Conservation (phyloP, 2,888 invertebrate genomes). For the Xiphydria camelus region DNA sequence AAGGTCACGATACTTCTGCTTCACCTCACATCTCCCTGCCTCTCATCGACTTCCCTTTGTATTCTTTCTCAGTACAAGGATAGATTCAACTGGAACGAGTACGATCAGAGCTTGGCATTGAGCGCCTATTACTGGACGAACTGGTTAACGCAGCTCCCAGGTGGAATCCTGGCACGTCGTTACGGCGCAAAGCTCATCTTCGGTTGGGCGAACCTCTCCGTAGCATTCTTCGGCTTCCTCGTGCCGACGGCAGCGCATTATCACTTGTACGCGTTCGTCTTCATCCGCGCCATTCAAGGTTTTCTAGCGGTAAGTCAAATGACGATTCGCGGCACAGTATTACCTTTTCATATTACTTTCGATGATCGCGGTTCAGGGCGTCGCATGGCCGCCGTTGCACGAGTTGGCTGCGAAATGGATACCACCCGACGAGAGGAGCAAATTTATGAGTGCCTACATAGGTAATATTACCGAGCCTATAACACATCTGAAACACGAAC, state of each 20-base stretch:
- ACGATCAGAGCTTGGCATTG: conserved; percentile 66
- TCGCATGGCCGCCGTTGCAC: conserved; percentile 79
- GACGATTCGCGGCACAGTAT: too few species aligned
- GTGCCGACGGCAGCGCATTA: conserved; percentile 68
- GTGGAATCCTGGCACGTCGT: conserved; percentile 69
- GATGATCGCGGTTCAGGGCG: conserved; percentile 65
- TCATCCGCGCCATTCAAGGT: conserved; percentile 69
- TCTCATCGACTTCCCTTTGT: too few species aligned
- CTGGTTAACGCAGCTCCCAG: conserved; percentile 73
- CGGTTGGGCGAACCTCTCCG: conserved; percentile 68
- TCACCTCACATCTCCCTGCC: too few species aligned
- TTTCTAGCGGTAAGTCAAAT: conserved; percentile 70
- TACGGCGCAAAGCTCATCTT: conserved; percentile 75
- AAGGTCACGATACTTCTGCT: too few species aligned
- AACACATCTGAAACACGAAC: background rate
- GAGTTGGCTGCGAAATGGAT: conserved; percentile 81
- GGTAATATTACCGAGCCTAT: conserved; percentile 54
- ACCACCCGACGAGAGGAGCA: conserved; percentile 77
- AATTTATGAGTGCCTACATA: conserved; percentile 67
- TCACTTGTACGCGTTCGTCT: conserved; percentile 63
- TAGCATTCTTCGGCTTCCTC: conserved; percentile 67
- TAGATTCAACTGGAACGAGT: conserved; percentile 67
- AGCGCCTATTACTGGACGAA: conserved; percentile 77
- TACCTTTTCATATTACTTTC: conserved; percentile 1
- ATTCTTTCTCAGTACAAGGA: conserved; percentile 27